Evolutionary conservation across 2,888 invertebrate genomes (phyloP).

Genomic region (Caenorhabditis uteleia): DNA sequence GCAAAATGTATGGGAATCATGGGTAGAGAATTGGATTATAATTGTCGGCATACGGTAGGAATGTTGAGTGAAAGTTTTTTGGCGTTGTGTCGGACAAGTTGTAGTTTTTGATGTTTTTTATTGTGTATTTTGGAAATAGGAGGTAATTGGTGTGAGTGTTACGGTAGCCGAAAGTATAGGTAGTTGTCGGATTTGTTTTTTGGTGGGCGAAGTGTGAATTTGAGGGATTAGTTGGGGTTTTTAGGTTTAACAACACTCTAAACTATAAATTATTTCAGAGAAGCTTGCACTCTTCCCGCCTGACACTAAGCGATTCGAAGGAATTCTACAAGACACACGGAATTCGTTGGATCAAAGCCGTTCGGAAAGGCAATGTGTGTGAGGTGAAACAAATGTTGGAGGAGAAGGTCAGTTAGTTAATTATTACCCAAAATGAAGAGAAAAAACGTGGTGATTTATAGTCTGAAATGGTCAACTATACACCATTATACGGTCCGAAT

Average conservation of each 20-base stretch:
- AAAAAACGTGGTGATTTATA: slow-evolving; percentile 4
- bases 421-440: not conserved
- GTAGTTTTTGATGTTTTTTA: not conserved
- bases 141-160: not conserved
- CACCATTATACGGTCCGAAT: slow-evolving; percentile 23
- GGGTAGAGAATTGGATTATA: no score
- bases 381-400: slow-evolving; percentile 28
- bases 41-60: no score
- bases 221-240: not conserved
- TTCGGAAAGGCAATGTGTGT: slow-evolving; percentile 16
- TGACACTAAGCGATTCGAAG: slow-evolving; percentile 22
- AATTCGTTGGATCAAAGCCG: slow-evolving; percentile 20
- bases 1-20: no score
- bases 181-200: not conserved
- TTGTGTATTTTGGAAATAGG: not conserved
- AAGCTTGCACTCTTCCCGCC: slow-evolving; percentile 31
- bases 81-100: no score
- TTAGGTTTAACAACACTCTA: not conserved
- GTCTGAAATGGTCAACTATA: slow-evolving; percentile 29
- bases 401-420: slow-evolving; percentile 13
- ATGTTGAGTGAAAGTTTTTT: no score
- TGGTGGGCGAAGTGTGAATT: not conserved
- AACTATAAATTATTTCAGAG: slow-evolving; percentile 20
- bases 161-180: not conserved
- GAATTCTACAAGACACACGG: slow-evolving; percentile 26